A percentile compares a stretch with the other conserved stretches of the same genome.
phyloP scores from a whole-genome alignment of 1,140 invertebrate genomes.

The Brachionus asplanchnoidis region DNA sequence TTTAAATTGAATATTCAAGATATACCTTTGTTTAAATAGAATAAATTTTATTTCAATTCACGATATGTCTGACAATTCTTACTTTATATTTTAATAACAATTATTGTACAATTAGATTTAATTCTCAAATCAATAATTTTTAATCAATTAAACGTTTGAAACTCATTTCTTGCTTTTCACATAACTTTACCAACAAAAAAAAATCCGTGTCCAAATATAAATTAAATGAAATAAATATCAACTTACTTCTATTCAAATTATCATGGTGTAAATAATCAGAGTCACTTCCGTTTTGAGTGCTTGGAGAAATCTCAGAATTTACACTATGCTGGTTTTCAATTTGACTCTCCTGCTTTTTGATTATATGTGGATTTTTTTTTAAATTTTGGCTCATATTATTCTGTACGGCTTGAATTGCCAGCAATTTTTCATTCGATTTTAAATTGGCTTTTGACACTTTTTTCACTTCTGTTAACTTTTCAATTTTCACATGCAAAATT shows the following conservation, averaged over 20 bases:
- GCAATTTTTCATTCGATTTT: constrained; percentile 34
- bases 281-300: not conserved
- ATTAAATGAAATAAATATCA: not conserved
- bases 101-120: too few relatives aligned
- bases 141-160: too few relatives aligned
- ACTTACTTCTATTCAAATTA: not conserved
- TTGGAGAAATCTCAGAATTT: not conserved
- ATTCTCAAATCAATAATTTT: too few relatives aligned
- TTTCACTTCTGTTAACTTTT: not conserved
- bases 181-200: not conserved
- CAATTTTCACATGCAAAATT: not conserved
- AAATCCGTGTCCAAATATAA: not conserved
- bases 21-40: too few relatives aligned
- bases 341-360: not conserved
- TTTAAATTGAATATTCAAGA: too few relatives aligned
- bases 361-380: constrained; percentile 5
- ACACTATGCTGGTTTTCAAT: not conserved
- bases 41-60: too few relatives aligned
- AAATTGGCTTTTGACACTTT: not conserved
- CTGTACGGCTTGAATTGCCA: not conserved
- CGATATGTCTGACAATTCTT: too few relatives aligned
- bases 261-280: not conserved
- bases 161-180: too few relatives aligned
- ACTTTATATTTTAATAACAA: too few relatives aligned
- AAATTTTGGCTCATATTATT: not conserved